These are phyloP conservation scores for Neomorphus geoffroyi DNA, from an alignment of 2,797 vertebrate species.

Conservation along the genomic window DNA sequence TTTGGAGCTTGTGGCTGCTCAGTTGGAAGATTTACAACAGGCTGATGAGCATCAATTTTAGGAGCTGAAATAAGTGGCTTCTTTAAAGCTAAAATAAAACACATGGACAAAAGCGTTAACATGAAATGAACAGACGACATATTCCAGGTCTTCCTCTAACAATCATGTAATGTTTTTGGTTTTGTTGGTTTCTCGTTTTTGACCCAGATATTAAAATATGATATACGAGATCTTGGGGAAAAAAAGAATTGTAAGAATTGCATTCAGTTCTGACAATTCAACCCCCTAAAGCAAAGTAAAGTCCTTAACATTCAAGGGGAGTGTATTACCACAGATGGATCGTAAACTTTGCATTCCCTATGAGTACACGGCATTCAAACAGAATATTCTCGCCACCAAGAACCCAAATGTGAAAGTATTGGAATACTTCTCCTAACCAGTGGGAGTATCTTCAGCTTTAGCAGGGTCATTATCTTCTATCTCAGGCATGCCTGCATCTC, in stretches of 20 bases:
- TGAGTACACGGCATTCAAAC: background rate
- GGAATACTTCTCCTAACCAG: constrained; percentile 61
- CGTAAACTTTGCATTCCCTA: background rate
- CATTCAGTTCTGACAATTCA: background rate
- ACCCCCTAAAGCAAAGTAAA: background rate
- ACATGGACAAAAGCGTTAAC: constrained; percentile 39
- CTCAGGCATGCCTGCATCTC: constrained; percentile 97
- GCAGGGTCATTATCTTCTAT: constrained; percentile 95
- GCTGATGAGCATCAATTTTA: constrained; percentile 63
- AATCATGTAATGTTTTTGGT: background rate
- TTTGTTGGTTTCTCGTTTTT: background rate
- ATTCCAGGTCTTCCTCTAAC: background rate
- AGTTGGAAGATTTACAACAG: constrained; percentile 52
- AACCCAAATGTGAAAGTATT: background rate
- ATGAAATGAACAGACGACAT: background rate
- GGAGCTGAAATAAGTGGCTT: constrained; percentile 71
- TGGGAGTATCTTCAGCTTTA: constrained; percentile 87
- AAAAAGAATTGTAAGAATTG: background rate
- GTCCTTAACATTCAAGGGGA: no score
- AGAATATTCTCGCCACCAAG: background rate
- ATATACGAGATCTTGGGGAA: background rate
- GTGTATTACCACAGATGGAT: no score
- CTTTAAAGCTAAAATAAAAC: constrained; percentile 73
- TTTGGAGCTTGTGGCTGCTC: constrained; percentile 71
- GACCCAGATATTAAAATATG: background rate